A percentile compares a stretch with the other conserved stretches of the same genome.
Evolutionary conservation across 2,113 vertebrate species (phyloP).

Genomic region (Onychostoma macrolepis): DNA sequence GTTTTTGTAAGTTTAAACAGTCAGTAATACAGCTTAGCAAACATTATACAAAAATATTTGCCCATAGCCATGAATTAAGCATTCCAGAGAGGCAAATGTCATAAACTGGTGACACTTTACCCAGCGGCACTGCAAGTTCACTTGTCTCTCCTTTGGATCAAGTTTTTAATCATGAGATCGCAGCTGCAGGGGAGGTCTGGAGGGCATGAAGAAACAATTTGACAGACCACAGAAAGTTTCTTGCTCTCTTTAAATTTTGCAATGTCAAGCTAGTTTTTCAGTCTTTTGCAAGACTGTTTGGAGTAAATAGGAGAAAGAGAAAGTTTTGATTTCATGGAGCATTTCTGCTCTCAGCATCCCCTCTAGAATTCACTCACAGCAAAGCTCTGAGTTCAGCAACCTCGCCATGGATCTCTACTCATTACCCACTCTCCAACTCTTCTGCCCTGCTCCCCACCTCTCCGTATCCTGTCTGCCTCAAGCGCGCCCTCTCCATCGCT

Average conservation of each 20-base stretch:
- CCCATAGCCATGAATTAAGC: background rate
- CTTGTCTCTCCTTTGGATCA: conserved; percentile 2
- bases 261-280: conserved; percentile 15
- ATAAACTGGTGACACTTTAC: background rate
- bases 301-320: background rate
- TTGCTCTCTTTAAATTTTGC: background rate
- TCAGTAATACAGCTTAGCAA: background rate
- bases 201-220: conserved; percentile 16
- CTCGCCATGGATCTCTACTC: background rate
- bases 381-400: conserved; percentile 7
- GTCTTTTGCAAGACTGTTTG: background rate
- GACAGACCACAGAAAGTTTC: conserved; percentile 16
- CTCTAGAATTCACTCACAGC: background rate
- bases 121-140: background rate
- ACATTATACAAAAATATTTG: background rate
- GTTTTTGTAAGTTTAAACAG: background rate
- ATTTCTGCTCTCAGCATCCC: conserved; percentile 24
- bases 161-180: conserved; percentile 19
- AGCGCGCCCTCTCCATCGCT: conserved; percentile 17
- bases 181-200: background rate
- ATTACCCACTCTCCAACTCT: background rate
- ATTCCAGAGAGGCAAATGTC: background rate
- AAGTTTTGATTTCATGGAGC: background rate
- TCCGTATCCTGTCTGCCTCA: background rate
- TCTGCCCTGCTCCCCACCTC: background rate